Evolutionary conservation across 2,113 vertebrate genomes (phyloP), one percentile per base, ranked within the genome.

Genomic region (Erpornis zantholeuca): DNA sequence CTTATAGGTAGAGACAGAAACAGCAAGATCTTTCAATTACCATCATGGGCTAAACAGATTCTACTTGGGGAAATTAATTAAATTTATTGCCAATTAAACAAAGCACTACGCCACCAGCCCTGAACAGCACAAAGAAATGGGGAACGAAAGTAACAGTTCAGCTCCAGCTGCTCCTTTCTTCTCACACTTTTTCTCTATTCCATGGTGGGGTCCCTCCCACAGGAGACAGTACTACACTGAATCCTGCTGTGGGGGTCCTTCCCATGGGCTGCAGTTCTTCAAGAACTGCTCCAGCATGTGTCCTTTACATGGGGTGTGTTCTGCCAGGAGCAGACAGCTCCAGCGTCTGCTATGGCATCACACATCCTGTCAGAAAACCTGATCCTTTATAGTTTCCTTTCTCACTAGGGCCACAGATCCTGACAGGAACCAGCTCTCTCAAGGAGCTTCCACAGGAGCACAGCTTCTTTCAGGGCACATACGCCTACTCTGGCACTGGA

Each of bases 291-390:
- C 20, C 35, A 61, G 12, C 7, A 4, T 7, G 9, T 12, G 9
- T 42, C 13, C 33, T 38, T 64, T 7, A 13, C 17, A 27, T 0
- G 0, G 36, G 2, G 0, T 2, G 2, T 5, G 13, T 18, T 40
- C 29, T n/a, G 16, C 24, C 38, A 82, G 38, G 45, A 45, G 4
- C 29, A 69, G 21, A 38, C 7, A 29, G 14, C 14, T 56, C 19
- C 31, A 44, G 27, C 3, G 13, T 33, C 11, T 19, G 27, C 35
- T 9, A 3, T 4, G 10, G 29, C 4, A 7, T 29, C 38, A 47
- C 25, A 18, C 0, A 1, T 28, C 29, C 38, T 40, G 38, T 16
- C 21, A 59, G 36, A 27, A 63, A 63, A 61, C 6, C 23, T 72
- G 9, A 10, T 27, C 27, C 35, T 10, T 11, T 17, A 2, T 17